Conservation (phyloP, 2,888 invertebrate species). For the Dynastes tityus region DNA sequence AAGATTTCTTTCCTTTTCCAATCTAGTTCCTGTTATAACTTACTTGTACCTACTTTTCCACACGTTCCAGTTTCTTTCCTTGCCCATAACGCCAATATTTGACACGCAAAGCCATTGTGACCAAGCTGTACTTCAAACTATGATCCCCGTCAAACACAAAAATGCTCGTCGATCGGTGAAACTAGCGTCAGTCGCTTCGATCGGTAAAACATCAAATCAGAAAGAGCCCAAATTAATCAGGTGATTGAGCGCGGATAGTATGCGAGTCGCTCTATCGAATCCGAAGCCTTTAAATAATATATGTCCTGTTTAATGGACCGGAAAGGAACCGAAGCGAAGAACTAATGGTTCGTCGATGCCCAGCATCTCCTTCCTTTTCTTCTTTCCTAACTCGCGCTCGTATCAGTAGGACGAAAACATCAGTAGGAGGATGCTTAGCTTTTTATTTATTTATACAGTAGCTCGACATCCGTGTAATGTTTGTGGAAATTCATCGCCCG, state of each 20-base stretch:
- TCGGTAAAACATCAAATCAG: neutral
- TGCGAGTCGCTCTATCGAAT: slow-evolving; percentile 22
- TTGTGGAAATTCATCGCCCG: neutral
- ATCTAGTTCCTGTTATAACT: too few species aligned
- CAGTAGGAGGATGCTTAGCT: neutral
- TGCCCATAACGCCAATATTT: too few species aligned
- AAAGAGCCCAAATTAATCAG: slow-evolving; percentile 33
- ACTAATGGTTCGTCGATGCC: slow-evolving; percentile 24
- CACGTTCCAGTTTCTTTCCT: too few species aligned
- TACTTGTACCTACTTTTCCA: too few species aligned
- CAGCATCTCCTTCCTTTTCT: neutral
- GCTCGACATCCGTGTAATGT: slow-evolving; percentile 20
- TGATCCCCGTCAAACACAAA: too few species aligned
- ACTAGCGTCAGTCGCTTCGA: neutral
- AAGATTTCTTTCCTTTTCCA: too few species aligned
- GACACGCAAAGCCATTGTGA: too few species aligned
- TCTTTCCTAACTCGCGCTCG: neutral
- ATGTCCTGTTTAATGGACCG: slow-evolving; percentile 38
- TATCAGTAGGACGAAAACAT: neutral
- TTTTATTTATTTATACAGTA: slow-evolving; percentile 30
- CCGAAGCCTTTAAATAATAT: slow-evolving; percentile 35
- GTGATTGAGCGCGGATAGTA: slow-evolving; percentile 20
- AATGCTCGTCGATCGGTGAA: neutral
- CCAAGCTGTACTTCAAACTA: too few species aligned
- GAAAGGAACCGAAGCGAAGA: slow-evolving; percentile 10